phyloP scores from a whole-genome alignment of 2,113 vertebrate genomes.

The Caracal caracal region DNA sequence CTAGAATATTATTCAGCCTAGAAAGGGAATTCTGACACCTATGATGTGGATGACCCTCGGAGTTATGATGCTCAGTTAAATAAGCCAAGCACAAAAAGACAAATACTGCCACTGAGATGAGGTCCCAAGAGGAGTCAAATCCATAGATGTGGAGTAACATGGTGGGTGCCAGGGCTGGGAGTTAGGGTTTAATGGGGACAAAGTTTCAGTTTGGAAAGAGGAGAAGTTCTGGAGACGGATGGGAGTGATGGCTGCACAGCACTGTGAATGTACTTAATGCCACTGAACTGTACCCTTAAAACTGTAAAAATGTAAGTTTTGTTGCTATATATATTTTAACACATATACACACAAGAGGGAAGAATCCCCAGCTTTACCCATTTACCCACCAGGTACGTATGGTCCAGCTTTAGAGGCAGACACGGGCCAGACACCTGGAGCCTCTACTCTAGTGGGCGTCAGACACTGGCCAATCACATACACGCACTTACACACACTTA shows the following conservation, averaged over 20 bases:
- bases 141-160: background rate
- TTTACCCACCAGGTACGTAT: no score
- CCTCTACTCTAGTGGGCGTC: background rate
- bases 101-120: background rate
- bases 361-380: background rate
- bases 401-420: background rate
- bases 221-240: background rate
- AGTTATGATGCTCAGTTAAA: background rate
- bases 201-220: background rate
- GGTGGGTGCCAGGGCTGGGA: background rate
- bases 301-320: background rate
- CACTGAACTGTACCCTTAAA: background rate
- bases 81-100: no score
- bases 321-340: background rate
- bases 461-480: background rate
- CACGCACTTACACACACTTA: fast-evolving
- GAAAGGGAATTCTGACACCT: no score
- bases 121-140: background rate
- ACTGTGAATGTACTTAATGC: background rate
- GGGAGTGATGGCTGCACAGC: no score
- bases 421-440: background rate
- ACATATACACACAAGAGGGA: background rate
- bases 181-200: background rate
- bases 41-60: fast-evolving
- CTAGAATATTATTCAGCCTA: background rate